Conservation (phyloP, 2,113 vertebrate species). For the Sylvietta virens region DNA sequence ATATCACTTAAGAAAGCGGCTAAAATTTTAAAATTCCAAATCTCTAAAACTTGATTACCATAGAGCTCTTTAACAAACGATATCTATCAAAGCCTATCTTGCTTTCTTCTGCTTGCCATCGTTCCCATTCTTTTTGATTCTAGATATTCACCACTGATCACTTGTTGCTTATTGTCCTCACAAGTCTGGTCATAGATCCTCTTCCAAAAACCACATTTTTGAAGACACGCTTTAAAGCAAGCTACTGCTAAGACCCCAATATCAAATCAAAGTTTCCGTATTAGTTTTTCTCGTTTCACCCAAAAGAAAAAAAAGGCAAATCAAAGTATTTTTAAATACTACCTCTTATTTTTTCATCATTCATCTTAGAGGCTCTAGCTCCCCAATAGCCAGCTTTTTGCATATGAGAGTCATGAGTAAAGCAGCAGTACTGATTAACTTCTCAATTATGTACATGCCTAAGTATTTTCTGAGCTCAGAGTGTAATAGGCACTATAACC, state of each 20-base stretch:
- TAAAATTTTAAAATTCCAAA: background rate
- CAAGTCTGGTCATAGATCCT: background rate
- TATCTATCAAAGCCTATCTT: background rate
- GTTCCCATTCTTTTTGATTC: background rate
- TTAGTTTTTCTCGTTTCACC: background rate
- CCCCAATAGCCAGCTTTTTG: background rate
- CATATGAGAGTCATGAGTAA: background rate
- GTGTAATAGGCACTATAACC: background rate
- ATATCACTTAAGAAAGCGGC: background rate
- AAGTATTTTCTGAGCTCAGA: background rate
- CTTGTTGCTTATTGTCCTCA: background rate
- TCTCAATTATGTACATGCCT: background rate
- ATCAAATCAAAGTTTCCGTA: background rate
- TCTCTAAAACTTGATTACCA: background rate
- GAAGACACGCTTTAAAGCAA: background rate
- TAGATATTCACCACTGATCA: background rate
- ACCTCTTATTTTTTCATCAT: background rate
- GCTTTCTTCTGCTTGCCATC: background rate
- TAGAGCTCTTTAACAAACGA: background rate
- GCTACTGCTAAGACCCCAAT: accelerated
- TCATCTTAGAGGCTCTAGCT: background rate
- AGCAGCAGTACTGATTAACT: background rate
- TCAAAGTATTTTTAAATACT: background rate
- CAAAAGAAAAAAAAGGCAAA: background rate
- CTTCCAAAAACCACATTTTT: background rate